These are phyloP conservation scores for Enteromius unitaeniatus DNA, from an alignment of 2,797 vertebrate species.

Conservation along the genomic window DNA sequence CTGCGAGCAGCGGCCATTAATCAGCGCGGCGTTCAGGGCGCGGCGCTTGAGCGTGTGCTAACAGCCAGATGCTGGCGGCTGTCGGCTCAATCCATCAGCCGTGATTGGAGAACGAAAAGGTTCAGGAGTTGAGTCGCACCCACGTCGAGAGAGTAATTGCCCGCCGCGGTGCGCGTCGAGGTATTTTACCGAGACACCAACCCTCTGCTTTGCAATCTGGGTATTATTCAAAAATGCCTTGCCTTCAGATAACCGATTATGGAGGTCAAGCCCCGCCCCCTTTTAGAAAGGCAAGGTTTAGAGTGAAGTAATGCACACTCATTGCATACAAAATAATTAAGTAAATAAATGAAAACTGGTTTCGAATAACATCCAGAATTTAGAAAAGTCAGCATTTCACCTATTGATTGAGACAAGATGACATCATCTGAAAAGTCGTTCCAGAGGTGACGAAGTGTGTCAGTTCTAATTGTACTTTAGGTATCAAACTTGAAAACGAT, in stretches of 20 bases:
- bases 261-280: not conserved
- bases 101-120: constrained; percentile 81
- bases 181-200: constrained; percentile 73
- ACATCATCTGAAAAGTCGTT: too few relatives aligned
- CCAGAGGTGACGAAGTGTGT: too few relatives aligned
- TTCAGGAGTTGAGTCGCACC: constrained; percentile 79
- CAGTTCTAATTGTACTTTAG: too few relatives aligned
- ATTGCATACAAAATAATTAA: too few relatives aligned
- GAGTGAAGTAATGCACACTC: not conserved
- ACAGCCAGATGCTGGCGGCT: constrained; percentile 80
- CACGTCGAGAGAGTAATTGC: constrained; percentile 80
- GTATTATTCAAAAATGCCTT: constrained; percentile 68
- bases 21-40: constrained; percentile 71
- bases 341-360: not conserved
- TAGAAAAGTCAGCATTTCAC: too few relatives aligned
- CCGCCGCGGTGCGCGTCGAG: constrained; percentile 70
- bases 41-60: constrained; percentile 74
- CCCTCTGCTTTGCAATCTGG: constrained; percentile 78
- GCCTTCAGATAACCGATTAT: constrained; percentile 16
- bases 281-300: not conserved
- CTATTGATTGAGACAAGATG: too few relatives aligned
- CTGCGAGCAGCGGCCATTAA: constrained; percentile 79
- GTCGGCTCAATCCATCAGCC: constrained; percentile 81
- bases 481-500: too few relatives aligned
- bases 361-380: not conserved